Base-by-base conservation (phyloP, 2,113 vertebrate genomes). In the Gracilinanus agilis region DNA sequence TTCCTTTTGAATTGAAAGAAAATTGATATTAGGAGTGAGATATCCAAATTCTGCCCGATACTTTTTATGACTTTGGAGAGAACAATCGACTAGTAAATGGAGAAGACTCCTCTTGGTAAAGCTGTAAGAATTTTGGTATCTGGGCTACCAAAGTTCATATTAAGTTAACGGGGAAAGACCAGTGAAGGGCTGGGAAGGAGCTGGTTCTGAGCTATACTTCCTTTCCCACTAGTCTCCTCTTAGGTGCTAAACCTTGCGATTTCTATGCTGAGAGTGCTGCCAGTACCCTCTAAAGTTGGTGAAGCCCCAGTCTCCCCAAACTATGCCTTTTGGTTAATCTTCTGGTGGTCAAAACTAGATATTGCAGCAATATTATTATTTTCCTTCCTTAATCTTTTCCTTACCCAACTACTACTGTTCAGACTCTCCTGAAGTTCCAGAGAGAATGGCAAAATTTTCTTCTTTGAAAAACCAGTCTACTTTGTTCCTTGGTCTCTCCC, bases 1-100 rank as follows among this genome's bases (percentile, higher is more conserved):
- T 90, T 90, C 56, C 61, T 95, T 95, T 29, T 56, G 75, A 94
- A 53, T 83, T 27, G 23, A 11, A 93, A 6, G 19, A 93, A 92
- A 97, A 93, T 27, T 90, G 44, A 55, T 95, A n/a, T 27, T 5
- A 49, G 44, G 44, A 9, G 89, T 9, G 21, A 29, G 21, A 34
- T 44, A 49, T 23, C 21, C 9, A 91, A 44, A 90, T 92, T 95
- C 95, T 83, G 19, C 67, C 67, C n/a, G 5, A 83, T n/a, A 40
- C 19, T 40, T n/a, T 13, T 61, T 61, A 2, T 75, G 67, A n/a
- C 12, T n/a, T 49, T n/a, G 13, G 13, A n/a, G 24, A 83, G 67
- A 83, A 83, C 2, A 83, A 83, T 8, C n/a, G 16, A 67, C 29
- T 75, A 83, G n/a, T 21, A 83, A 83, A 83, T 83, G 67, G n/a